Conservation (phyloP, 2,888 invertebrate species). For the Ochlodes sylvanus region DNA sequence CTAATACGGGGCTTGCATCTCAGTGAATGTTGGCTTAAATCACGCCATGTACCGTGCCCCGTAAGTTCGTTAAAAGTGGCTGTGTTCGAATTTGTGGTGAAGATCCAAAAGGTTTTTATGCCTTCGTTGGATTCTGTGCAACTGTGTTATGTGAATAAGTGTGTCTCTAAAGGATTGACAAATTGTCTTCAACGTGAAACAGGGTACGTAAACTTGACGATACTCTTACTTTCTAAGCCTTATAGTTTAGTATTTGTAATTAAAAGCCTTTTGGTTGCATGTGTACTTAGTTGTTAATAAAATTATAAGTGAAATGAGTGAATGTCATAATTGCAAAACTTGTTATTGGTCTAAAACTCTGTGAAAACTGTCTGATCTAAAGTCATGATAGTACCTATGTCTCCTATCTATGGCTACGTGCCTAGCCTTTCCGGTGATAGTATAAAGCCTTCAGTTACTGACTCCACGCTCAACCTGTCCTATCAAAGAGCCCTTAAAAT, state of each 20-base stretch:
- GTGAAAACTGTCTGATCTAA: too few relatives aligned
- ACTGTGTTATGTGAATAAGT: conserved; percentile 65
- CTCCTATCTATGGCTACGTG: neutral
- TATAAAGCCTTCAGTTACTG: neutral
- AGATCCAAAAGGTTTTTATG: conserved; percentile 62
- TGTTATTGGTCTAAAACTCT: too few relatives aligned
- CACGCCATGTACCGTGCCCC: conserved; percentile 76
- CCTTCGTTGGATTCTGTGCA: conserved; percentile 59
- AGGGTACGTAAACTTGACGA: conserved; percentile 66
- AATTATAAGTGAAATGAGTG: neutral
- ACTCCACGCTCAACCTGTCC: conserved; percentile 4
- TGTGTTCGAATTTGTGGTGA: conserved; percentile 79
- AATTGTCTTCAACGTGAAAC: conserved; percentile 62
- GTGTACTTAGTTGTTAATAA: neutral
- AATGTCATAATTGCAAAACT: too few relatives aligned
- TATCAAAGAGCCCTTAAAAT: conserved; percentile 16
- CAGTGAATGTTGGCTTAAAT: conserved; percentile 75
- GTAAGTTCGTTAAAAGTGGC: conserved; percentile 79
- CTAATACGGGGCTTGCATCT: conserved; percentile 68
- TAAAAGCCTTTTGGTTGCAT: neutral
- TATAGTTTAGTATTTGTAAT: neutral
- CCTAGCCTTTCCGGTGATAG: neutral
- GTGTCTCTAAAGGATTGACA: conserved; percentile 68
- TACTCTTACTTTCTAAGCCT: conserved; percentile 46
- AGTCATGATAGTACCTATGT: too few relatives aligned